phyloP scores from a whole-genome alignment of 2,888 invertebrate species.

The Cephus rjabovi region DNA sequence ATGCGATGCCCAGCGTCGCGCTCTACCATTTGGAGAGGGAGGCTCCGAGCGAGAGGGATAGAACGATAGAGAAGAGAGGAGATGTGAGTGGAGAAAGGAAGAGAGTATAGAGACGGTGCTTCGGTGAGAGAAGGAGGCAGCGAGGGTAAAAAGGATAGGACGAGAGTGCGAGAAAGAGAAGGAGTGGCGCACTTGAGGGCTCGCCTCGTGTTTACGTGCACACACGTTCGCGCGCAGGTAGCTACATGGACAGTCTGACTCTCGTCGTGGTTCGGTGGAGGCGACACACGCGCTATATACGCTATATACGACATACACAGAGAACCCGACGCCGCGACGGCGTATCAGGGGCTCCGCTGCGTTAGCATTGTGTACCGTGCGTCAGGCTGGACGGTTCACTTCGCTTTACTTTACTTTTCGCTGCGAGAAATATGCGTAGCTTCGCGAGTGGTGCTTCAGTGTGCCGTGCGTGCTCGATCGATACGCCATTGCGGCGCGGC shows the following conservation, averaged over 20 bases:
- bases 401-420: slow-evolving; percentile 27
- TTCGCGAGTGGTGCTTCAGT: slow-evolving; percentile 44
- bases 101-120: neutral
- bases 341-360: slow-evolving; percentile 32
- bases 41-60: slow-evolving; percentile 1
- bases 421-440: slow-evolving; percentile 49
- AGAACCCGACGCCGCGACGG: slow-evolving; percentile 24
- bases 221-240: slow-evolving; percentile 16
- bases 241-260: neutral
- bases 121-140: neutral
- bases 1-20: slow-evolving; percentile 62
- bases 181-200: neutral
- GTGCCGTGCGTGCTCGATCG: slow-evolving; percentile 54
- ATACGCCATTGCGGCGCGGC: slow-evolving; percentile 61
- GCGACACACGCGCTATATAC: neutral
- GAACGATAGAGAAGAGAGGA: neutral
- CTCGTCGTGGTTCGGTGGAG: neutral
- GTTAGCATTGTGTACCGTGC: slow-evolving; percentile 41
- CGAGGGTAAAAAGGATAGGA: neutral
- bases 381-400: slow-evolving; percentile 44
- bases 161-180: neutral
- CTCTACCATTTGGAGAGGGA: slow-evolving; percentile 52
- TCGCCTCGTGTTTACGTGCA: slow-evolving; percentile 35
- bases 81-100: slow-evolving; percentile 6
- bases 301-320: neutral